Evolutionary conservation across 2,113 vertebrate species (phyloP).

Genomic region (Carettochelys insculpta): DNA sequence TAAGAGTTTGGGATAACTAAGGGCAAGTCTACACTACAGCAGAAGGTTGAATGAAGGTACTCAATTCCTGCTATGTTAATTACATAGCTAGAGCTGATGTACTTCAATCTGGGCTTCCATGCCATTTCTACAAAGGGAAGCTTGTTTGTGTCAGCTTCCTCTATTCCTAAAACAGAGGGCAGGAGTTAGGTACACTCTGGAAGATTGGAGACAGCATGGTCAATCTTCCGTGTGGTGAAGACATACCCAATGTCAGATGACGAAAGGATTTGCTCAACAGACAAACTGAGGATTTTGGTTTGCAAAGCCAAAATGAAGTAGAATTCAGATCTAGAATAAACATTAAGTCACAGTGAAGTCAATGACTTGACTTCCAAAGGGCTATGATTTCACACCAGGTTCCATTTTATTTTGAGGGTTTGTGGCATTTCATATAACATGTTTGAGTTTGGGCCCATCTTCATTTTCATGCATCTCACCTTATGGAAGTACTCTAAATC

Average conservation of each 20-base stretch:
- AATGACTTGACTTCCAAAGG: background rate
- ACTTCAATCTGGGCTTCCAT: too few species aligned
- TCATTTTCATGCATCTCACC: background rate
- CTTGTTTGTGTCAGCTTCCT: too few species aligned
- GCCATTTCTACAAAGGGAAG: too few species aligned
- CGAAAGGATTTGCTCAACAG: background rate
- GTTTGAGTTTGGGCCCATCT: background rate
- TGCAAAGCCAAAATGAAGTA: accelerated
- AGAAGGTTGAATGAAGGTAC: too few species aligned
- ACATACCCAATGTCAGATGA: too few species aligned
- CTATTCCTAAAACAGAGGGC: too few species aligned
- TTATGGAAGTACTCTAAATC: background rate
- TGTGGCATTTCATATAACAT: background rate
- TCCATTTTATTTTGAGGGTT: background rate
- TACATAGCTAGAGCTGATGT: too few species aligned
- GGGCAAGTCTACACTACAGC: too few species aligned
- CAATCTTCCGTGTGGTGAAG: too few species aligned
- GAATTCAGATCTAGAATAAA: background rate
- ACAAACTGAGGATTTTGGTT: background rate
- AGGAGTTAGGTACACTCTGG: too few species aligned
- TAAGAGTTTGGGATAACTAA: background rate
- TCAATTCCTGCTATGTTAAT: too few species aligned
- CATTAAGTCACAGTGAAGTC: background rate
- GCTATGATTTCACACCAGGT: background rate
- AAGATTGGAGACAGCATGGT: too few species aligned